Evolutionary conservation across 2,113 vertebrate species (phyloP).

Genomic region (Chunga burmeisteri): DNA sequence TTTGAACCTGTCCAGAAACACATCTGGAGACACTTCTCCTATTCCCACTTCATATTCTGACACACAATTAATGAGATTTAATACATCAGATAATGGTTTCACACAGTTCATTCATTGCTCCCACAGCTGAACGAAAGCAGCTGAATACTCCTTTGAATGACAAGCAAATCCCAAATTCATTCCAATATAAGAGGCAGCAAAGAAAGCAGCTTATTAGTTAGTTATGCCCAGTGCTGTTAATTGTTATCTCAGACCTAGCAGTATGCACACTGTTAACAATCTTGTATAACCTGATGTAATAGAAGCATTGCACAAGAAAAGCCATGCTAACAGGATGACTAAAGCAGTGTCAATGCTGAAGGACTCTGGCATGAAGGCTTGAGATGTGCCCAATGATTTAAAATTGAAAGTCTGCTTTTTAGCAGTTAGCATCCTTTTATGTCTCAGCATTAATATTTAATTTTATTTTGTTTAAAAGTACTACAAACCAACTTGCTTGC

Average conservation of each 20-base stretch:
- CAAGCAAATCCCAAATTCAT: not conserved
- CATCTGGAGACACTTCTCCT: not conserved
- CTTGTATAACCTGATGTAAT: not conserved
- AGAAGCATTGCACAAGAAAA: not conserved
- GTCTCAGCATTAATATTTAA: slow-evolving; percentile 45
- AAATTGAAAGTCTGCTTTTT: slow-evolving; percentile 41
- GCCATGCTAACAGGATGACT: not conserved
- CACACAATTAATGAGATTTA: not conserved
- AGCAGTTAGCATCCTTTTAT: slow-evolving; percentile 33
- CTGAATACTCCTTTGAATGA: not conserved
- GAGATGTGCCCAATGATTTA: not conserved
- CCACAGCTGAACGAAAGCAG: not conserved
- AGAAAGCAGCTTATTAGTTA: not conserved
- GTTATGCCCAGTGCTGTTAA: not conserved
- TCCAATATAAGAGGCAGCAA: not conserved
- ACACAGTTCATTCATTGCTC: not conserved
- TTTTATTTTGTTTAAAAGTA: slow-evolving; percentile 48
- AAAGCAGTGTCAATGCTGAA: not conserved
- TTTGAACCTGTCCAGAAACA: not conserved
- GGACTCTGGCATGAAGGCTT: not conserved
- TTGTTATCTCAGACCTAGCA: not conserved
- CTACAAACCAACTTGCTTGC: slow-evolving; percentile 30
- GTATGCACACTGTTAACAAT: not conserved
- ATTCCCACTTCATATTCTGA: not conserved
- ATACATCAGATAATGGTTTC: not conserved